A percentile compares a stretch with the other conserved stretches of the same genome.
Conservation (phyloP, 2,113 vertebrate species). For the Chionis minor region DNA sequence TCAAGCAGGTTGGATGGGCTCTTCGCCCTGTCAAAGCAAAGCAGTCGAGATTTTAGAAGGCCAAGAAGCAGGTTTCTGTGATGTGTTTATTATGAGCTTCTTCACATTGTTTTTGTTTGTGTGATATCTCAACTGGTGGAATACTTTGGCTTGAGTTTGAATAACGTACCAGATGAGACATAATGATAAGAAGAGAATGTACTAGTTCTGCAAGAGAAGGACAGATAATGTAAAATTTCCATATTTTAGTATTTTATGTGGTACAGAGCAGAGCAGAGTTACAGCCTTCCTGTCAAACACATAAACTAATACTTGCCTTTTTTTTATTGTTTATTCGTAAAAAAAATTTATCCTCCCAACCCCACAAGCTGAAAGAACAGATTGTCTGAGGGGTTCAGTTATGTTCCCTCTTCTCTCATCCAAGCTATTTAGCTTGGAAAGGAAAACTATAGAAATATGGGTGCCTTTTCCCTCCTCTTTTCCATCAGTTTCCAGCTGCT, state of each 20-base stretch:
- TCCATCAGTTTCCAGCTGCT: neutral
- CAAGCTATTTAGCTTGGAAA: slow-evolving; percentile 20
- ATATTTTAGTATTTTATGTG: slow-evolving; percentile 12
- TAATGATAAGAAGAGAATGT: slow-evolving; percentile 31
- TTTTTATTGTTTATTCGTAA: slow-evolving; percentile 30
- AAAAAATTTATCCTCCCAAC: neutral
- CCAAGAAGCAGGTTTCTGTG: neutral
- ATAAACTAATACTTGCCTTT: neutral
- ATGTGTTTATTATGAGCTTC: neutral
- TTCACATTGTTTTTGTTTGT: neutral
- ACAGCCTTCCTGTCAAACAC: slow-evolving; percentile 30
- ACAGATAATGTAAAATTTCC: neutral
- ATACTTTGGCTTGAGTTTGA: neutral
- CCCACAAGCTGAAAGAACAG: slow-evolving; percentile 15
- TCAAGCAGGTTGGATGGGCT: neutral
- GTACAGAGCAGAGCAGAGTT: neutral
- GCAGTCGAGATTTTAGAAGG: neutral
- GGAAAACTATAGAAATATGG: neutral
- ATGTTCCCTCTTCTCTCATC: neutral
- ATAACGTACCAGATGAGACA: slow-evolving; percentile 24
- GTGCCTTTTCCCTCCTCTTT: neutral
- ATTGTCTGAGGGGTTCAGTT: slow-evolving; percentile 20
- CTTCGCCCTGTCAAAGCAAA: neutral
- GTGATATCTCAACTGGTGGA: neutral
- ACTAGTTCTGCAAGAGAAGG: neutral